Evolutionary conservation across 1,140 invertebrate species (phyloP).

Genomic region (Meteorus sp.): DNA sequence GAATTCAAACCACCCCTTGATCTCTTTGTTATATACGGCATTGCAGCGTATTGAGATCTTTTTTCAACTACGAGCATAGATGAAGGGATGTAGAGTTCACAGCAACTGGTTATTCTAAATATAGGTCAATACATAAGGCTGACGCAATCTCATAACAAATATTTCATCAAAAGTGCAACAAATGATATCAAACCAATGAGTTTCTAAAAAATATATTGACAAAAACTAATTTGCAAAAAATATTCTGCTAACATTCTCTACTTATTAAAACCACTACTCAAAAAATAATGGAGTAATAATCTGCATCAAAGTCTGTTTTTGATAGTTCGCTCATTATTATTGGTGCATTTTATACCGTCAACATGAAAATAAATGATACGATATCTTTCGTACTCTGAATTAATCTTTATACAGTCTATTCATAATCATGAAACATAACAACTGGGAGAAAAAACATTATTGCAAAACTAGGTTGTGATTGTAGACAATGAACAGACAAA

Average conservation of each 20-base stretch:
- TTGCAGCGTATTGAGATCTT: too few relatives aligned
- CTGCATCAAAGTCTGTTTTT: too few relatives aligned
- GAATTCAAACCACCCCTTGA: not conserved
- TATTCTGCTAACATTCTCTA: too few relatives aligned
- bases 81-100: not conserved
- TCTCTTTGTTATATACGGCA: not conserved
- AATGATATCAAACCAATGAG: not conserved
- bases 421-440: not conserved
- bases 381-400: too few relatives aligned
- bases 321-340: too few relatives aligned
- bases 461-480: not conserved
- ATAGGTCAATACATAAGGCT: not conserved
- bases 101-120: slow-evolving; percentile 5
- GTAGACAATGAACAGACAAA: slow-evolving; percentile 10
- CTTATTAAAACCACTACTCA: too few relatives aligned
- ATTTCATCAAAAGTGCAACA: not conserved
- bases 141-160: not conserved
- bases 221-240: too few relatives aligned
- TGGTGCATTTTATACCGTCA: too few relatives aligned
- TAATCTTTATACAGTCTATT: too few relatives aligned
- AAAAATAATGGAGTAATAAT: too few relatives aligned
- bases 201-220: too few relatives aligned
- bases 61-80: not conserved
- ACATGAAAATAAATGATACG: too few relatives aligned
- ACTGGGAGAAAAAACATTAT: not conserved